These are phyloP conservation scores for Clostera curtula DNA, from an alignment of 2,888 invertebrate species.

Conservation along the genomic window DNA sequence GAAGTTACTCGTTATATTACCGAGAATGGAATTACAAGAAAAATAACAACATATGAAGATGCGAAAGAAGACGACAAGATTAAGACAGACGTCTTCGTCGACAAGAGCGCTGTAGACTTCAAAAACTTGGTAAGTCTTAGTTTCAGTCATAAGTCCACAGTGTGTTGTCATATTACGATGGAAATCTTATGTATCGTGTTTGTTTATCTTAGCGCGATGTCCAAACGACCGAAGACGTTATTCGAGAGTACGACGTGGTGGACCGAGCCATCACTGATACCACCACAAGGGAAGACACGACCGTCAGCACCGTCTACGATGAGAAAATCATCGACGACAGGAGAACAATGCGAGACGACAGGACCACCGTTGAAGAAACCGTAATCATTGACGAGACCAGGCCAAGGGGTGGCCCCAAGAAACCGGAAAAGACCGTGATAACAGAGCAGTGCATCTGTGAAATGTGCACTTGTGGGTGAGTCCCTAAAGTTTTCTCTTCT, in stretches of 20 bases:
- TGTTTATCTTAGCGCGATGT: slow-evolving; percentile 58
- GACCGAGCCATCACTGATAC: slow-evolving; percentile 68
- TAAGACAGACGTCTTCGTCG: slow-evolving; percentile 68
- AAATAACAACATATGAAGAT: slow-evolving; percentile 68
- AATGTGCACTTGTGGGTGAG: slow-evolving; percentile 94
- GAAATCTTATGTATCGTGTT: no score
- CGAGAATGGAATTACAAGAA: slow-evolving; percentile 64
- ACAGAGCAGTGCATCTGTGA: slow-evolving; percentile 93
- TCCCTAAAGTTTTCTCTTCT: slow-evolving; percentile 19
- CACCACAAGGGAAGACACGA: slow-evolving; percentile 55
- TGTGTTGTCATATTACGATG: no score
- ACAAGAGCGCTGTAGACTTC: slow-evolving; percentile 69
- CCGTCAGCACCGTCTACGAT: slow-evolving; percentile 64
- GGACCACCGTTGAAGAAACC: slow-evolving; percentile 48
- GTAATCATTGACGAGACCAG: slow-evolving; percentile 55
- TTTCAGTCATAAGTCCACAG: no score
- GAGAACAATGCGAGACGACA: slow-evolving; percentile 65
- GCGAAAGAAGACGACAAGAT: slow-evolving; percentile 68
- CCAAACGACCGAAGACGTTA: slow-evolving; percentile 64
- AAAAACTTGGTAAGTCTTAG: slow-evolving; percentile 63
- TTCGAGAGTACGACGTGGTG: slow-evolving; percentile 65
- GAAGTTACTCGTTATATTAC: slow-evolving; percentile 67
- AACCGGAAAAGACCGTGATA: slow-evolving; percentile 53
- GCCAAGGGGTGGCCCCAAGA: slow-evolving; percentile 59
- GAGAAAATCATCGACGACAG: slow-evolving; percentile 60